Evolutionary conservation across 1,140 invertebrate species (phyloP).

Genomic region (Drosophila subpulchrella): DNA sequence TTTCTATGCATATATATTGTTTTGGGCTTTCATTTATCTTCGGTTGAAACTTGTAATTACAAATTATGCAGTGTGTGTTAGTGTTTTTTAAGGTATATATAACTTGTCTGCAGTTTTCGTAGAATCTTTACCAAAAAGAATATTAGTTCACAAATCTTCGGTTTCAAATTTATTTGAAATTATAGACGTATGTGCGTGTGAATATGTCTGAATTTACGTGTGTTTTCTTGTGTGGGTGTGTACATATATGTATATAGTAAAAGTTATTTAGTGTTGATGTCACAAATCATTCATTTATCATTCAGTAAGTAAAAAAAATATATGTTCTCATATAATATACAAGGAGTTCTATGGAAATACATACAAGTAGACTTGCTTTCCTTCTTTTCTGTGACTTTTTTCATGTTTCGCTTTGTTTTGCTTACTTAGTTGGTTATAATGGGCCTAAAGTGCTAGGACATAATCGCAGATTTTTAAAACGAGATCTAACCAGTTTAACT

Average conservation of each 20-base stretch:
- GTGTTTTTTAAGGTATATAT: slow-evolving; percentile 30
- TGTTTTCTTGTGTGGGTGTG: slow-evolving; percentile 14
- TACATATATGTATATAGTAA: slow-evolving; percentile 21
- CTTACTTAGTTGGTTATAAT: neutral
- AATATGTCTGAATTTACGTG: slow-evolving; percentile 22
- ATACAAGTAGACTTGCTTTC: slow-evolving; percentile 42
- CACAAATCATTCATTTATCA: slow-evolving; percentile 41
- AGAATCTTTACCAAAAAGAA: slow-evolving; percentile 57
- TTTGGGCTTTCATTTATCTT: slow-evolving; percentile 10
- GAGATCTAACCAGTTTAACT: slow-evolving; percentile 23
- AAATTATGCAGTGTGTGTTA: slow-evolving; percentile 47
- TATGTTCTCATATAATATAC: slow-evolving; percentile 29
- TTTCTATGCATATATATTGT: slow-evolving; percentile 28
- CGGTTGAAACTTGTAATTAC: slow-evolving; percentile 26
- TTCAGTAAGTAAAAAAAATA: slow-evolving; percentile 43
- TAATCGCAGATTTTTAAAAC: slow-evolving; percentile 5
- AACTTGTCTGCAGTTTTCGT: slow-evolving; percentile 36
- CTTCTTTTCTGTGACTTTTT: neutral
- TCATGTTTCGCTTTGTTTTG: neutral
- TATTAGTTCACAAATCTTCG: slow-evolving; percentile 8
- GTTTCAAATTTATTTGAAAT: slow-evolving; percentile 18
- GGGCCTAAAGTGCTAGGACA: slow-evolving; percentile 9
- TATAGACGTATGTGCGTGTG: slow-evolving; percentile 24
- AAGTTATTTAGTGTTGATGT: slow-evolving; percentile 38
- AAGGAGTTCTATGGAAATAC: slow-evolving; percentile 50